Evolutionary conservation across 2,888 invertebrate species (phyloP), one percentile per base, ranked within the genome.

Genomic region (Euphydryas editha): DNA sequence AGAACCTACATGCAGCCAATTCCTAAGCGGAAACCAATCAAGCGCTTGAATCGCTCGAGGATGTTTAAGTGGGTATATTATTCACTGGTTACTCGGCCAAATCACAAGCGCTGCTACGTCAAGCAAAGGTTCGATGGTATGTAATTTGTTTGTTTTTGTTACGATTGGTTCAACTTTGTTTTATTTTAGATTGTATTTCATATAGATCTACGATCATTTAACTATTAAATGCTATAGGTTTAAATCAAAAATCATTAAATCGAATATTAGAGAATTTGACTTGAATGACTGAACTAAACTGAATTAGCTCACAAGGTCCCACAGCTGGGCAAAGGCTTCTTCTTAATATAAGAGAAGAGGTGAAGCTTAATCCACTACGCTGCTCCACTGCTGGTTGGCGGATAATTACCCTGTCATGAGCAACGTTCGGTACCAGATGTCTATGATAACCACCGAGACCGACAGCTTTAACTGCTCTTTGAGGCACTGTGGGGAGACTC

Each of bases 21-120:
- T 70, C 71, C 72, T 73, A 73, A 72, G 73, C 75, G 72, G 70
- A 72, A 74, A 73, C 66, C 73, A 74, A 76, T 76, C 75, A 76
- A 69, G 68, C 68, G 72, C 71, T 70, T 54, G 72, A 65, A 66
- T 72, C 66, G 72, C 72, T 72, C 69, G 70, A 70, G 73, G 69
- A 75, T 72, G 72, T 75, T 69, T 71, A 72, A 80, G 76, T 76
- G 79, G 76, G 59, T 81, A 78, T 80, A 81, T 83, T 83, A 85
- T 85, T 84, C 84, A 83, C 81, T 80, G 78, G 74, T 75, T 83
- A 76, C 76, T 79, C 80, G 81, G 78, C 82, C 84, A 81, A 82
- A 69, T 67, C 64, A 69, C 70, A 72, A 78, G 75, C 73, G 74
- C 74, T 79, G 81, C 79, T 78, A 59, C 56, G 60, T 36, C 56